Conservation (phyloP, 2,797 vertebrate genomes). For the Betta splendens region DNA sequence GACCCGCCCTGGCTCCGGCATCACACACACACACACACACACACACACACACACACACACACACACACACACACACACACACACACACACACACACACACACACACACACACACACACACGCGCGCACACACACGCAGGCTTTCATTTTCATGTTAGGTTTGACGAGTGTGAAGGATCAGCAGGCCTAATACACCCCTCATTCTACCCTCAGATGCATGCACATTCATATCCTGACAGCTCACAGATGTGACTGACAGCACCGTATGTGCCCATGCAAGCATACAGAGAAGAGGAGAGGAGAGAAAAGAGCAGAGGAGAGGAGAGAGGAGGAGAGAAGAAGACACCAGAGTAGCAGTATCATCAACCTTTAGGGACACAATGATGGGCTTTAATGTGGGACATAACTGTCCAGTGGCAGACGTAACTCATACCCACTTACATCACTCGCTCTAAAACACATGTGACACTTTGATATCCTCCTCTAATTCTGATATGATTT, state of each 20-base stretch:
- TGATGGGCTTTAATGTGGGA: conserved; percentile 17
- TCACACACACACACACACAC: conserved; percentile 21
- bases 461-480: conserved; percentile 58
- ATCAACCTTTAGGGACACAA: conserved; percentile 39
- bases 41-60: conserved; percentile 33
- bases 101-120: conserved; percentile 13
- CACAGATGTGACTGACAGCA: conserved; percentile 77
- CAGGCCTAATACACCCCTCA: conserved; percentile 71
- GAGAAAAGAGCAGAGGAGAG: conserved; percentile 11
- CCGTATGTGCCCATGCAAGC: conserved; percentile 71
- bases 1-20: conserved; percentile 62
- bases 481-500: conserved; percentile 60
- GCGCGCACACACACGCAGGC: conserved; percentile 24
- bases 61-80: conserved; percentile 20
- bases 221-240: conserved; percentile 75
- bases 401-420: conserved; percentile 42
- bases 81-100: conserved; percentile 23
- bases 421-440: conserved; percentile 58
- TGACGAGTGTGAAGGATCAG: conserved; percentile 79
- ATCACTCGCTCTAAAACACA: conserved; percentile 56
- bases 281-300: conserved; percentile 46
- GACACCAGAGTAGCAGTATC: conserved; percentile 3
- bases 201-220: conserved; percentile 56
- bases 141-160: conserved; percentile 77
- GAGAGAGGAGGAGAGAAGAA: conserved; percentile 6